Base-by-base conservation (phyloP, 2,113 vertebrate species). In the Caloenas nicobarica region DNA sequence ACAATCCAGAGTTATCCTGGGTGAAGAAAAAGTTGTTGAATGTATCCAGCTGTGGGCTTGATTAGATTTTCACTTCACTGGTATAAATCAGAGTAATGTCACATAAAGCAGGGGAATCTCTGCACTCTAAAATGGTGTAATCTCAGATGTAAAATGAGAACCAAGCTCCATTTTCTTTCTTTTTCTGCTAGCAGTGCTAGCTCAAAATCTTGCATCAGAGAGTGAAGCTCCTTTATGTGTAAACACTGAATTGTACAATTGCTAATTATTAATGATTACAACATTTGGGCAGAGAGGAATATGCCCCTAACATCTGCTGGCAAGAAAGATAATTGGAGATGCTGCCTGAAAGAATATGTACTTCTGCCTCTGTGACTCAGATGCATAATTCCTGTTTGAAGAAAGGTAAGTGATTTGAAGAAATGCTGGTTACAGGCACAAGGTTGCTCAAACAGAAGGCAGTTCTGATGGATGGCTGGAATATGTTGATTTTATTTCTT, bases 11-110 rank as follows among this genome's bases (percentile, higher is more conserved):
- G 38, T 83, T 91, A 89, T 85, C 72, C 73, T 56, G 66, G 38
- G 29, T 69, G 76, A 96, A 62, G 36, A 89, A 91, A 91, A 91
- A 90, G 61, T 38, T 88, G 29, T 79, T 90, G 73, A 93, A 90
- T 88, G 36, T 40, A 87, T 93, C 66, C 89, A 92, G 70, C 77
- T 94, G 78, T 86, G 93, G 64, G 19, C 65, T 85, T 95, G 88
- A 96, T 95, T 95, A 95, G 82, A 95, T 95, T 91, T 88, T 95
- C 80, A 94, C 70, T 91, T 94, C 60, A 68, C 48, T 44, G 38
- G 51, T 69, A 66, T 79, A 95, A 95, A 94, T 96, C 73, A 92
- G 80, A 91, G 66, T 69, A 77, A 81, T 42, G 82, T 22, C 53
- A 60, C 16, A 34, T 40, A 95, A 86, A 25, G 42, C 34, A 82